Evolutionary conservation across 2,113 vertebrate species (phyloP), one percentile per base, ranked within the genome.

Genomic region (Hystrix brachyura): DNA sequence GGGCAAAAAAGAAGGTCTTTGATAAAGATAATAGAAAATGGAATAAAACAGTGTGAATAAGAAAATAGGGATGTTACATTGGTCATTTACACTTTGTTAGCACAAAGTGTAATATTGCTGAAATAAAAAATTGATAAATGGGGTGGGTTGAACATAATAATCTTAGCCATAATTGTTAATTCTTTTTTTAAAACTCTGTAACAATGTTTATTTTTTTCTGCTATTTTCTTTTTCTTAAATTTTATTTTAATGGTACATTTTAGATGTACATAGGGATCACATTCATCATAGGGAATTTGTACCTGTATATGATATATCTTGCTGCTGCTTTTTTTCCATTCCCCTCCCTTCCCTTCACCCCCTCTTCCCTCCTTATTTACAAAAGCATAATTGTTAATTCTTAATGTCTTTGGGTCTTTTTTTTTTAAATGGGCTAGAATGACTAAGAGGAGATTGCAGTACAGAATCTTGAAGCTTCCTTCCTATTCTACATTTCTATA

Each of bases 21-120:
- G 80, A 67, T 93, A 83, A 94, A 94, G 55, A 38, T 88, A 91
- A 79, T 57, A 67, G 85, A 96, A 96, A 96, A 90, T 93, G 38
- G 27, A 93, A 34, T 92, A 84, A n/a, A n/a, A 83, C 5, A 85
- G 25, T 82, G 21, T 80, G 46, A 64, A 90, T 84, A 97, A 82
- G 29, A 85, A 93, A 82, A 62, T 82, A 79, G 62, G 7, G 4
- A 78, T 96, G 55, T 94, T 82, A 64, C 2, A 34, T 59, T 46
- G 34, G 38, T 25, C 57, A 34, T 74, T 91, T 53, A 93, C 0
- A 80, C 7, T 79, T 91, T 43, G 53, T 82, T n/a, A 86, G 7
- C 19, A 83, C 48, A 62, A 81, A 82, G 13, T 94, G 0, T 91
- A 96, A 46, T 21, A 89, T 78, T 95, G 29, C 55, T 93, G 64